Evolutionary conservation across 23 tunicate species (phyloP), one percentile per base, ranked within the genome.

Genomic region (Styela clava): DNA sequence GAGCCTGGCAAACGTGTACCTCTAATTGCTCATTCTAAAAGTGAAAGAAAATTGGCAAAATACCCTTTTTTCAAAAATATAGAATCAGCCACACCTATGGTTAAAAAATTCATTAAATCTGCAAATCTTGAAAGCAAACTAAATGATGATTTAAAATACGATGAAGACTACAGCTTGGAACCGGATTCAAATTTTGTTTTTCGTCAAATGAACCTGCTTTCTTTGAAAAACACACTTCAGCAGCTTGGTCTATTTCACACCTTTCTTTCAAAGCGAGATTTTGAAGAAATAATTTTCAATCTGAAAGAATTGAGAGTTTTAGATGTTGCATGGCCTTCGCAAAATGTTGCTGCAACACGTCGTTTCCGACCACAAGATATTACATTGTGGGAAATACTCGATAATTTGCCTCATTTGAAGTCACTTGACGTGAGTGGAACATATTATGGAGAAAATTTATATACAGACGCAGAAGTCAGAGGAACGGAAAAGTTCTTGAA

Each of bases 381-480:
- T 62, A 37, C 90, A 2, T 73, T 91, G 20, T 91, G 82, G 82
- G 74, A 86, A 19, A 86, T 91, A 2, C 61, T 91, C n/a, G 82
- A 77, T 5, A 34, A 77, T 2, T 63, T 91, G 12, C 97, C 97
- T 1, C 62, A 61, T 19, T 56, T 91, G 34, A n/a, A 52, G 34
- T 85, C 90, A 1, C 73, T 91, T 52, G 97, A 91, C 35, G 79
- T 91, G 28, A 82, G 90, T 2, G 79, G 81, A 33, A 91, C 97
- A 1, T 33, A 69, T 31, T 82, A 71, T 23, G 97, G 81, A 21
- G 81, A 91, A 35, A 37, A 69, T 3, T 68, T 91, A 33, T 91
- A 85, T 36, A 51, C 23, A 27, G 81, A 82, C 25, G 87, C 89
- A 61, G 86, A 76, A 52, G 52, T 35, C 26, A 56, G 16, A 24